Evolutionary conservation across 64 coral and sea anemone genomes (phyloP), one percentile per base, ranked within the genome.

Genomic region (Montipora foliosa): DNA sequence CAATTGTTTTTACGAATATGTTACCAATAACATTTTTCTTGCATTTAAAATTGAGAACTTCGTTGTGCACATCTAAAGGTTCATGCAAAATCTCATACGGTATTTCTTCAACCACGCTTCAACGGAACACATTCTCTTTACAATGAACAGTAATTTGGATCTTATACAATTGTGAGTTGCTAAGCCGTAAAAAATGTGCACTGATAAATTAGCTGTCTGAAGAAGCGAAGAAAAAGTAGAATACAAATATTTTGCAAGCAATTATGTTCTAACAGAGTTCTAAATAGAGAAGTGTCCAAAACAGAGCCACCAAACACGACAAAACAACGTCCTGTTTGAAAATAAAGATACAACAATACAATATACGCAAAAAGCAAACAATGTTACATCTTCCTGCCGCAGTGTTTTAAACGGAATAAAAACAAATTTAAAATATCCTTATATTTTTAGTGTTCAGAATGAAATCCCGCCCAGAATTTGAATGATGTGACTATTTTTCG

Each of bases 271-370:
- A 1, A 6, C 1, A 57, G 6, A 8, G 53, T 64, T 12, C 61
- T 12, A 64, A 64, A 64, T 4, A 64, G 13, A 16, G 14, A 64
- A 11, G 61, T 50, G 76, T 1, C 6, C 4, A 19, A 50, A 46
- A 49, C 76, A 82, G 55, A 62, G 2, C 7, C 49, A n/a, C 47
- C 47, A 79, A 71, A 71, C 19, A 78, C 15, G 59, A 47, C 14
- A 82, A 11, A 64, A 81, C 21, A 82, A 82, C 55, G 80, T 58
- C 80, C 55, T 16, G 3, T 12, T 14, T 64, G 25, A 82, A 82
- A 62, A 44, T 60, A 14, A 82, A 14, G 37, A 8, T 62, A 62
- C 22, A 22, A 62, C 22, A 22, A 82, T 11, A 11, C 79, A 60
- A 78, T 49, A 78, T 8, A 78, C 5, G 19, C 13, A 14, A 78